Evolutionary conservation across 2,113 vertebrate genomes (phyloP).

Genomic region (Heteronetta atricapilla): DNA sequence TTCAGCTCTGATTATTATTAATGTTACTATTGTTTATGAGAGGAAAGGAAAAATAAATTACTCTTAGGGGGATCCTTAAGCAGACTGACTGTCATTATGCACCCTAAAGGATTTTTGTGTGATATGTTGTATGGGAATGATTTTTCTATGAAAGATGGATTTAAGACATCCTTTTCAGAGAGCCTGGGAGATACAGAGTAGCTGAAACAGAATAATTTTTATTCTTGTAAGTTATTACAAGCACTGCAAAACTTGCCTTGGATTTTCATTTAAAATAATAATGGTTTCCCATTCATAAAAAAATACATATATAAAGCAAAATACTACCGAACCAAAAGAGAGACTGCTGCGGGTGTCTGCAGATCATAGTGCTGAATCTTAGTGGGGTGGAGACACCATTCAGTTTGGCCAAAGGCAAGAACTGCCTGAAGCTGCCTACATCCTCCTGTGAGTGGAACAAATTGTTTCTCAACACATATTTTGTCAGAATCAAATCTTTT

Average conservation of each 20-base stretch:
- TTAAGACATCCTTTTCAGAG: background rate
- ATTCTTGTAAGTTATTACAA: background rate
- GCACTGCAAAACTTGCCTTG: background rate
- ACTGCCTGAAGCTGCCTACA: background rate
- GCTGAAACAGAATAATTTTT: background rate
- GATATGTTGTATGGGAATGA: background rate
- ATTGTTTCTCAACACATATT: background rate
- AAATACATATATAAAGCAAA: too few relatives aligned
- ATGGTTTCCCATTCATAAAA: background rate
- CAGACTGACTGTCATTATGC: background rate
- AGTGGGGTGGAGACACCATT: background rate
- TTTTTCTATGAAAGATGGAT: background rate
- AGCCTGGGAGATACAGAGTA: background rate
- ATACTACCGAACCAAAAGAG: background rate
- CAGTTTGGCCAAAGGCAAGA: background rate
- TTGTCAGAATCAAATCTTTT: background rate
- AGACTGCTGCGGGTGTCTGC: background rate
- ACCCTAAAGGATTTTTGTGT: background rate
- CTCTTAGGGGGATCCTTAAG: background rate
- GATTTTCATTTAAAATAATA: background rate
- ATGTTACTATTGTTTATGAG: background rate
- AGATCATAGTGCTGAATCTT: accelerated
- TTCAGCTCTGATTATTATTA: background rate
- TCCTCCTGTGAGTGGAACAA: accelerated
- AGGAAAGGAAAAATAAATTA: background rate